Conservation (phyloP, 2,797 vertebrate genomes). For the Enteromius mattozi region DNA sequence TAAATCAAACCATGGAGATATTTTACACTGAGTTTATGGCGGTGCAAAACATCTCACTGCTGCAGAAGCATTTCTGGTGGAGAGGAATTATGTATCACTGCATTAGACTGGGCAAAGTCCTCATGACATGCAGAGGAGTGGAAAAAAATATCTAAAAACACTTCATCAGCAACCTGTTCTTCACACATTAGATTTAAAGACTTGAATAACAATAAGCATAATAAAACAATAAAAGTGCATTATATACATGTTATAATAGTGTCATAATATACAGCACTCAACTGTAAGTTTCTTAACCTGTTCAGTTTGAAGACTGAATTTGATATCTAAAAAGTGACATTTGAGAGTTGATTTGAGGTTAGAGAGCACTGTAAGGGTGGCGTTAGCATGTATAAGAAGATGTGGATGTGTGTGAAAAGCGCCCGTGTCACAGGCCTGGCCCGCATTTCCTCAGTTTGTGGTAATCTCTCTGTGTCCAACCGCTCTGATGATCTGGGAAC, state of each 20-base stretch:
- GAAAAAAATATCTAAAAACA: not conserved
- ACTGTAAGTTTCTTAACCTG: not conserved
- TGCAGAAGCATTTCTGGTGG: not conserved
- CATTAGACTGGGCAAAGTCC: not conserved
- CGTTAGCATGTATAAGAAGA: not conserved
- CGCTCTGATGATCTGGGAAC: constrained; percentile 63
- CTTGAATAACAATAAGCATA: not conserved
- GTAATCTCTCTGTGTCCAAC: constrained; percentile 66
- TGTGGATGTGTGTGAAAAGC: not conserved
- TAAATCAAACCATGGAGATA: not conserved
- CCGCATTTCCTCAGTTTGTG: constrained; percentile 33
- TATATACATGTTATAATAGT: not conserved
- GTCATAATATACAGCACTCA: not conserved
- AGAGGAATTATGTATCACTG: constrained; percentile 15
- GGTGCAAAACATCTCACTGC: not conserved
- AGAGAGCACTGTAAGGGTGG: not conserved
- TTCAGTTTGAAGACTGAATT: not conserved
- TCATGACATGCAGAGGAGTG: not conserved
- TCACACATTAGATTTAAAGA: not conserved
- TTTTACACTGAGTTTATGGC: not conserved
- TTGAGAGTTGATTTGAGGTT: not conserved
- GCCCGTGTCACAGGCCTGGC: constrained; percentile 23
- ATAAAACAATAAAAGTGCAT: not conserved
- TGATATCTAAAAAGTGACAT: not conserved
- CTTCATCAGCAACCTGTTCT: not conserved